A percentile compares a stretch with the other conserved stretches of the same genome.
Conservation (phyloP, 2,113 vertebrate species). For the Poecilia latipinna region DNA sequence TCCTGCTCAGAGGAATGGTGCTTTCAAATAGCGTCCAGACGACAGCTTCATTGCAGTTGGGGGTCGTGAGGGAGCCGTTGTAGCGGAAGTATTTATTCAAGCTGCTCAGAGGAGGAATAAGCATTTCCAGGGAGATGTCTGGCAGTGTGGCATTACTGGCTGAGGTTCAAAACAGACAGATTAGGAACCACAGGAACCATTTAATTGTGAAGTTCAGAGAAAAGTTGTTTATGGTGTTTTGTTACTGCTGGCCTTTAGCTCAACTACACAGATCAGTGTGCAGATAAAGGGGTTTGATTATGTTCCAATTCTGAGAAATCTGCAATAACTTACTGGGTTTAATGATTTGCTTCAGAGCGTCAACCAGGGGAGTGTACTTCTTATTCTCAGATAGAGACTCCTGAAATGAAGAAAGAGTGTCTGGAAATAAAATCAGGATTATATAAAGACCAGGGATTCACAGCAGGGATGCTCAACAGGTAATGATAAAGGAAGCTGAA, state of each 20-base stretch:
- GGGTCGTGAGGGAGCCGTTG: slow-evolving; percentile 85
- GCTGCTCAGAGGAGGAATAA: slow-evolving; percentile 45
- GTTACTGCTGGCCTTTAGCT: slow-evolving; percentile 40
- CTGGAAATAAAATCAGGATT: neutral
- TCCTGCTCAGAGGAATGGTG: slow-evolving; percentile 66
- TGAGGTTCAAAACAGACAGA: slow-evolving; percentile 39
- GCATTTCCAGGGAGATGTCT: slow-evolving; percentile 71
- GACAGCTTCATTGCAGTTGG: slow-evolving; percentile 77
- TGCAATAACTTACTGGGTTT: slow-evolving; percentile 52
- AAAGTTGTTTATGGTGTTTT: neutral
- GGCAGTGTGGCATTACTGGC: slow-evolving; percentile 34
- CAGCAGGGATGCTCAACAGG: too few species aligned
- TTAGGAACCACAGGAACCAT: neutral
- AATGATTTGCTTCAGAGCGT: slow-evolving; percentile 53
- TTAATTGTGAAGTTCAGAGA: slow-evolving; percentile 1
- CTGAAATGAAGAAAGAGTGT: slow-evolving; percentile 47
- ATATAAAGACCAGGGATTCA: neutral
- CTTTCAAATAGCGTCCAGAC: slow-evolving; percentile 85
- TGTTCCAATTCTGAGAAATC: neutral
- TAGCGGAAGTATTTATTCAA: slow-evolving; percentile 80
- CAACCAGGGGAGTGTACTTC: slow-evolving; percentile 66
- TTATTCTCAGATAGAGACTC: slow-evolving; percentile 62
- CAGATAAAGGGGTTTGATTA: neutral
- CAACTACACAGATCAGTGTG: neutral
- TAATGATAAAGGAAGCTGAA: neutral